Percentiles rank a stretch among this genome's conserved stretches.
Evolutionary conservation across 1,140 invertebrate genomes (phyloP).

Genomic region (Heliothis virescens): DNA sequence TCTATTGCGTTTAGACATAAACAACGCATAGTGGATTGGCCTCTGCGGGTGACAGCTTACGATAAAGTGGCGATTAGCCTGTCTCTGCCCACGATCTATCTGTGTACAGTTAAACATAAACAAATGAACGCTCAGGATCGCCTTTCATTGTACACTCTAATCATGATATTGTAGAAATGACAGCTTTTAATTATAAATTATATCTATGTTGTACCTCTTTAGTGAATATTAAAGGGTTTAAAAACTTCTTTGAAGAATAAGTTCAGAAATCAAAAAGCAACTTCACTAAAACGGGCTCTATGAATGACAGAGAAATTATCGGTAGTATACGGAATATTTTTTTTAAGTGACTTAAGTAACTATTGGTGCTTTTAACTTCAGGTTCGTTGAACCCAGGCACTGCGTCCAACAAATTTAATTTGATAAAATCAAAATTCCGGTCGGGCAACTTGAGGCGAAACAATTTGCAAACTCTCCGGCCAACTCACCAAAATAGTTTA

Average conservation of each 20-base stretch:
- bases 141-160: not conserved
- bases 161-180: slow-evolving; percentile 16
- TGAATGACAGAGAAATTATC: not conserved
- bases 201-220: no score
- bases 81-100: slow-evolving; percentile 62
- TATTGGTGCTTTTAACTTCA: not conserved
- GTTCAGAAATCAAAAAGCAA: no score
- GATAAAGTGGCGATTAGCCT: slow-evolving; percentile 78
- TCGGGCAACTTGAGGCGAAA: slow-evolving; percentile 62
- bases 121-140: slow-evolving; percentile 29
- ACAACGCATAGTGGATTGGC: slow-evolving; percentile 58
- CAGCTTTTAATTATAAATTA: slow-evolving; percentile 7
- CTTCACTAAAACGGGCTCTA: no score
- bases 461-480: slow-evolving; percentile 72
- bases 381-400: slow-evolving; percentile 7
- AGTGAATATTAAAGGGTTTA: no score
- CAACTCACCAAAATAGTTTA: slow-evolving; percentile 78
- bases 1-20: slow-evolving; percentile 44
- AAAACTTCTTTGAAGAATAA: no score
- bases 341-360: not conserved
- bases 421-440: slow-evolving; percentile 71
- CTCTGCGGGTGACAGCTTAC: slow-evolving; percentile 69
- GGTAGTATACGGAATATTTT: not conserved
- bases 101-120: slow-evolving; percentile 36
- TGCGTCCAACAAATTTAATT: slow-evolving; percentile 56